Conservation (phyloP, 2,113 vertebrate species). For the Ptyas mucosa region DNA sequence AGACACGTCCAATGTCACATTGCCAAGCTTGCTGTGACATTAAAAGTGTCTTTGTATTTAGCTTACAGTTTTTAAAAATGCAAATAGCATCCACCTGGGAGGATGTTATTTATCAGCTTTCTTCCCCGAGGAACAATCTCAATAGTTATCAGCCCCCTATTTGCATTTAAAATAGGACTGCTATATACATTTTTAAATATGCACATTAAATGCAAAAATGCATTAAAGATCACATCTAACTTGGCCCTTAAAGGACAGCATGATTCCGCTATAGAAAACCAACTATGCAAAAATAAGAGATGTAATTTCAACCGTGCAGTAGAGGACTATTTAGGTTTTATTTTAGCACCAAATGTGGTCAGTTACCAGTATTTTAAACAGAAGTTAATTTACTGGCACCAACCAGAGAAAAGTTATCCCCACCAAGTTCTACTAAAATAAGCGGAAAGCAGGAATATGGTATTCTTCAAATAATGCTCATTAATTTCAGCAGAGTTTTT, state of each 20-base stretch:
- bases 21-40: not conserved
- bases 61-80: not conserved
- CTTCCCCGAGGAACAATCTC: not conserved
- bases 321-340: not conserved
- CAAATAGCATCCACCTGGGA: not conserved
- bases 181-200: not conserved
- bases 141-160: not conserved
- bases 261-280: not conserved
- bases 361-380: not conserved
- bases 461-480: not conserved
- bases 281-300: not conserved
- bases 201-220: not conserved
- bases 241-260: not conserved
- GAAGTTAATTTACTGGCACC: not conserved
- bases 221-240: not conserved
- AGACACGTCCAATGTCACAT: not conserved
- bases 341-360: not conserved
- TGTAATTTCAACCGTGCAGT: not conserved
- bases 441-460: not conserved
- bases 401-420: not conserved
- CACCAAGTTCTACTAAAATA: not conserved
- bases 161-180: not conserved
- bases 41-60: not conserved
- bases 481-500: not conserved
- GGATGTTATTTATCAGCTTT: not conserved